Percentiles rank a stretch among this genome's conserved stretches.
These are phyloP conservation scores for Drosophila atripex DNA, from an alignment of 2,888 invertebrate species.

Conservation along the genomic window DNA sequence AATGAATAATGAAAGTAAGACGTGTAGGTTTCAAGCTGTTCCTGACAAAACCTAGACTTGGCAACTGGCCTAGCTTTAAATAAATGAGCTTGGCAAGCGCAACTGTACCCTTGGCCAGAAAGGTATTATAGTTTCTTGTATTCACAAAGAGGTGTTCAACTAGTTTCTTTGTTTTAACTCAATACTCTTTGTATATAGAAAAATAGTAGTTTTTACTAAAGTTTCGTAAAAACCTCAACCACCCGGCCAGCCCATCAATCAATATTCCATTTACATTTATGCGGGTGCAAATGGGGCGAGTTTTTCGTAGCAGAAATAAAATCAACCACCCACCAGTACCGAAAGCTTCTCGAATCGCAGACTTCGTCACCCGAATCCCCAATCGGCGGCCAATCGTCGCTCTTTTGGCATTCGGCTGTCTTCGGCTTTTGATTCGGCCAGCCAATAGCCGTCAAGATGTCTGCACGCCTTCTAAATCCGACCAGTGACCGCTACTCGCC, in stretches of 20 bases:
- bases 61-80: slow-evolving; percentile 3
- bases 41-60: slow-evolving; percentile 7
- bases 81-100: slow-evolving; percentile 1
- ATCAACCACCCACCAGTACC: slow-evolving; percentile 39
- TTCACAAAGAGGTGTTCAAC: background rate
- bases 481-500: slow-evolving; percentile 25
- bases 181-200: background rate
- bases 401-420: slow-evolving; percentile 8
- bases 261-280: slow-evolving; percentile 26
- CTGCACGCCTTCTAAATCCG: slow-evolving; percentile 21
- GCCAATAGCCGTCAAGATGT: slow-evolving; percentile 17
- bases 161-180: background rate
- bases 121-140: background rate
- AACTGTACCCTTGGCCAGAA: slow-evolving; percentile 16
- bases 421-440: slow-evolving; percentile 15
- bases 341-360: slow-evolving; percentile 23
- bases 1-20: slow-evolving; percentile 60
- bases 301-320: slow-evolving; percentile 22
- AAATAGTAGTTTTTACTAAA: background rate
- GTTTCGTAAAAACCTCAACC: slow-evolving; percentile 8
- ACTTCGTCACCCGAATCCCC: slow-evolving; percentile 24
- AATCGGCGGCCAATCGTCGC: slow-evolving; percentile 23
- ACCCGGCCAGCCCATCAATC: slow-evolving; percentile 42
- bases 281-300: slow-evolving; percentile 32
- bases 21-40: slow-evolving; percentile 10